Evolutionary conservation across 1,140 invertebrate species (phyloP).

Genomic region (Dufourea novaeangliae): DNA sequence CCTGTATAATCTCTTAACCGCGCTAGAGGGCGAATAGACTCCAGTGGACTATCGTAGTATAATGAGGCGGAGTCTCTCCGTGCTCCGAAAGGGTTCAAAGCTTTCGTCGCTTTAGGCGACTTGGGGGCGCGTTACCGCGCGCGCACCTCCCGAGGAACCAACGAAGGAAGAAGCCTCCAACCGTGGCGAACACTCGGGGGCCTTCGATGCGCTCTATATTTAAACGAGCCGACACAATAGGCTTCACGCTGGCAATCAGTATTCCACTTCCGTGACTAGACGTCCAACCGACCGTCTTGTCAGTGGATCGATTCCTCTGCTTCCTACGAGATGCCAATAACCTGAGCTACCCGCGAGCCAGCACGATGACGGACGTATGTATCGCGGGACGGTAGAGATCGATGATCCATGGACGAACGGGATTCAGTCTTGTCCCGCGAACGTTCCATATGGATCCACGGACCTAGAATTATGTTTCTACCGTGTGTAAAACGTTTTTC

Average conservation of each 20-base stretch:
- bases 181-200: background rate
- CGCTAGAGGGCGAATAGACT: background rate
- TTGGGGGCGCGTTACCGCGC: conserved; percentile 17
- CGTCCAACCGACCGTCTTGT: conserved; percentile 30
- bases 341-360: conserved; percentile 1
- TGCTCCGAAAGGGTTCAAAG: conserved; percentile 14
- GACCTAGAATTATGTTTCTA: no score
- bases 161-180: no score
- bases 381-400: background rate
- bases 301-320: conserved; percentile 51
- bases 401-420: no score
- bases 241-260: conserved; percentile 60
- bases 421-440: no score
- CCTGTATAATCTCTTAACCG: no score
- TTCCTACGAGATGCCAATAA: conserved; percentile 61
- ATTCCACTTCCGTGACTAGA: conserved; percentile 55
- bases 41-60: background rate
- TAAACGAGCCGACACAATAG: conserved; percentile 53
- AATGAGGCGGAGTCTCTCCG: background rate
- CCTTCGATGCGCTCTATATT: conserved; percentile 51
- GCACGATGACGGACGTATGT: conserved; percentile 21
- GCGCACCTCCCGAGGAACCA: conserved; percentile 10
- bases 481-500: no score
- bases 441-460: no score
- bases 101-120: conserved; percentile 11